phyloP scores from a whole-genome alignment of 2,888 invertebrate genomes.

The Diadegma fenestrale region DNA sequence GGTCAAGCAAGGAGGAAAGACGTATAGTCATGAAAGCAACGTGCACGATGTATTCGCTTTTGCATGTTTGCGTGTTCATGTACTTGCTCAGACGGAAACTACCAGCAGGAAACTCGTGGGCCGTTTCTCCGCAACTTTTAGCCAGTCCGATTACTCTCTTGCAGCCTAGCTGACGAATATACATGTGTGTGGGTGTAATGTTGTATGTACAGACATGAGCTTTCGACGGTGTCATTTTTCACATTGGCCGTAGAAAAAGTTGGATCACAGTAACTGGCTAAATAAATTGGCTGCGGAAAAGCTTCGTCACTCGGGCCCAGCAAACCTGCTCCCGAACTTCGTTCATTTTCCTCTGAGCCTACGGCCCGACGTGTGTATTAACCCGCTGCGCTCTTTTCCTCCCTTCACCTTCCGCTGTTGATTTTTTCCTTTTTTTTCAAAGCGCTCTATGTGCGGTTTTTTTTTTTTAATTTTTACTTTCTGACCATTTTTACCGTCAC shows the following conservation, averaged over 20 bases:
- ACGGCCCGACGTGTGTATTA: slow-evolving; percentile 19
- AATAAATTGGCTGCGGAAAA: slow-evolving; percentile 77
- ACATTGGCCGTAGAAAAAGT: slow-evolving; percentile 74
- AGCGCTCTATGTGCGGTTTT: slow-evolving; percentile 18
- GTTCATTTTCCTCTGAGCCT: slow-evolving; percentile 57
- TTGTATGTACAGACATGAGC: slow-evolving; percentile 54
- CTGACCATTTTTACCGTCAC: slow-evolving; percentile 47
- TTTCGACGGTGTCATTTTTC: slow-evolving; percentile 77
- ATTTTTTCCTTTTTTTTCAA: slow-evolving; percentile 21
- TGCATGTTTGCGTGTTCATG: slow-evolving; percentile 1
- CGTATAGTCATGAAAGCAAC: slow-evolving; percentile 51
- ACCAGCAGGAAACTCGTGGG: slow-evolving; percentile 43
- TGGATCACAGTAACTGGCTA: slow-evolving; percentile 76
- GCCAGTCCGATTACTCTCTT: slow-evolving; percentile 33
- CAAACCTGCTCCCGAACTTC: slow-evolving; percentile 51
- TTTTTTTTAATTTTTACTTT: slow-evolving; percentile 35
- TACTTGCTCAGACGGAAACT: slow-evolving; percentile 37
- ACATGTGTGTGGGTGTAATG: not conserved
- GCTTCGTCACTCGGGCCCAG: slow-evolving; percentile 60
- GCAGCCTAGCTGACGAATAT: slow-evolving; percentile 1
- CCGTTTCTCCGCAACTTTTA: slow-evolving; percentile 45
- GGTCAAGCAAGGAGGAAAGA: slow-evolving; percentile 28
- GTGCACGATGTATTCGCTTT: not conserved
- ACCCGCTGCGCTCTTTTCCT: not conserved
- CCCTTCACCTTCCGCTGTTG: not conserved